phyloP scores from a whole-genome alignment of 2,888 invertebrate species.

The Gymnosoma rotundatum region DNA sequence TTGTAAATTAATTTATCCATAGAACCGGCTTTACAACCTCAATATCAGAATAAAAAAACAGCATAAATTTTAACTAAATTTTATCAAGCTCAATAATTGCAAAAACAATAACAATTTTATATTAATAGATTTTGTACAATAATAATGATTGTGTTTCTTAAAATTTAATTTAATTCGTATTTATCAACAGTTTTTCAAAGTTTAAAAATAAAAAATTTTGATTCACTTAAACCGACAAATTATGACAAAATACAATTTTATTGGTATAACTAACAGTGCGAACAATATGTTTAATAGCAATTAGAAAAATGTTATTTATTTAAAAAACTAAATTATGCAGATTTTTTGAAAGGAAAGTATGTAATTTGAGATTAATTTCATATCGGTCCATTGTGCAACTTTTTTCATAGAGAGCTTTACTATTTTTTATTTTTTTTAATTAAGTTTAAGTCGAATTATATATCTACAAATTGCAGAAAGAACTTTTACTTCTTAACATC shows the following conservation, averaged over 20 bases:
- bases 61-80: slow-evolving; percentile 5
- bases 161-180: background rate
- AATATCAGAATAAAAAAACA: slow-evolving; percentile 24
- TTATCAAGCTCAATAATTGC: background rate
- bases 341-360: too few relatives aligned
- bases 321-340: background rate
- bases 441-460: too few relatives aligned
- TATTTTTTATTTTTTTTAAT: too few relatives aligned
- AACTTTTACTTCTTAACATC: too few relatives aligned
- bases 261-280: slow-evolving; percentile 11
- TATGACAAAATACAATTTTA: background rate
- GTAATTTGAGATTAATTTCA: too few relatives aligned
- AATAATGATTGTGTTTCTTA: background rate
- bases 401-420: too few relatives aligned
- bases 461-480: too few relatives aligned
- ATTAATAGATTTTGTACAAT: background rate
- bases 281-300: background rate
- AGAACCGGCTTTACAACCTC: slow-evolving; percentile 52
- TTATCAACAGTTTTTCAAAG: slow-evolving; percentile 1
- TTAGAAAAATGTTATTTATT: background rate
- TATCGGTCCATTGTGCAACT: too few relatives aligned
- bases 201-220: background rate
- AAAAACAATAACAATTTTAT: background rate
- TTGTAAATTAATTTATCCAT: slow-evolving; percentile 64
- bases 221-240: background rate